These are phyloP conservation scores for Drosophila novamexicana DNA, from an alignment of 1,140 invertebrate genomes.

Conservation along the genomic window DNA sequence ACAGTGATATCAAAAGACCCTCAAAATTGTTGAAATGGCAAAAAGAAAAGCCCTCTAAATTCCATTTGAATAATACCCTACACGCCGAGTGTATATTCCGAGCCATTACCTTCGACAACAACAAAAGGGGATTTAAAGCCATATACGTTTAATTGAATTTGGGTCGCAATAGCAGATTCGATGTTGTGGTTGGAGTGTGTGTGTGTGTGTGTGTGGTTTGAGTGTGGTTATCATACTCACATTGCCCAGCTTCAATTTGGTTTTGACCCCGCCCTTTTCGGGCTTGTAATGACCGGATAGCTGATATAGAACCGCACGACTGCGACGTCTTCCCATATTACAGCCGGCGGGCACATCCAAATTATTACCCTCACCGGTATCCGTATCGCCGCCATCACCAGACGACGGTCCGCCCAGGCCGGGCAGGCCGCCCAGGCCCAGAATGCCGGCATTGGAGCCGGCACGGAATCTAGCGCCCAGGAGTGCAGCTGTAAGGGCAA, in stretches of 20 bases:
- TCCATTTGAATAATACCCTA: slow-evolving; percentile 5
- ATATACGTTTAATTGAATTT: slow-evolving; percentile 44
- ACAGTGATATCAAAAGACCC: not conserved
- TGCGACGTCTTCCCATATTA: slow-evolving; percentile 94
- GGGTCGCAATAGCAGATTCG: slow-evolving; percentile 14
- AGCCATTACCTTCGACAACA: slow-evolving; percentile 4
- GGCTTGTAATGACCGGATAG: slow-evolving; percentile 97
- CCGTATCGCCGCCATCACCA: slow-evolving; percentile 86
- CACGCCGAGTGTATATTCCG: not conserved
- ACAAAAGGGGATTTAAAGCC: slow-evolving; percentile 10
- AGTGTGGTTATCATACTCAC: slow-evolving; percentile 88
- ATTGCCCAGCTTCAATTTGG: slow-evolving; percentile 97
- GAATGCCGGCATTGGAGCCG: slow-evolving; percentile 89
- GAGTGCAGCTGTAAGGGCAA: slow-evolving; percentile 84
- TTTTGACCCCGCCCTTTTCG: slow-evolving; percentile 92
- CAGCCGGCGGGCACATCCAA: slow-evolving; percentile 94
- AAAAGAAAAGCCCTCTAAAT: not conserved
- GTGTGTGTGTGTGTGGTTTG: not conserved
- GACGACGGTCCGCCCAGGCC: slow-evolving; percentile 87
- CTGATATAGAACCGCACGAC: slow-evolving; percentile 97
- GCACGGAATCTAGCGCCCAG: slow-evolving; percentile 86
- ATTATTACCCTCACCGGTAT: slow-evolving; percentile 89
- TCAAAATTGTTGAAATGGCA: not conserved
- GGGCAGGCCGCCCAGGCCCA: slow-evolving; percentile 88
- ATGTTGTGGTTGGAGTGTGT: not conserved